Percentiles rank a stretch among this genome's conserved stretches.
Evolutionary conservation across 2,888 invertebrate genomes (phyloP).

Genomic region (Agriotes lineatus): DNA sequence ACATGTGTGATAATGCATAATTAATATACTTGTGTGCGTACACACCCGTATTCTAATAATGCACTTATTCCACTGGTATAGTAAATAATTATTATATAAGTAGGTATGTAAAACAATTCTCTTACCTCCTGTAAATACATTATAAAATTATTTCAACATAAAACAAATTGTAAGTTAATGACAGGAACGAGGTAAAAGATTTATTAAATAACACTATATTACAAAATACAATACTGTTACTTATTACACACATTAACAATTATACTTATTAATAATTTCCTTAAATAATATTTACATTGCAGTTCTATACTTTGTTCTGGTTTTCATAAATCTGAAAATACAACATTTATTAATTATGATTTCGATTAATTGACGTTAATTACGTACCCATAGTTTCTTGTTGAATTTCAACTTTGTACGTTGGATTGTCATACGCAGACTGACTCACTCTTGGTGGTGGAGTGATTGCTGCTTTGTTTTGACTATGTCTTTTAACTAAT

Average conservation of each 20-base stretch:
- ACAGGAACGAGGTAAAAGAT: no score
- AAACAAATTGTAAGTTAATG: no score
- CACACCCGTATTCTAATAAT: no score
- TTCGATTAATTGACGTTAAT: no score
- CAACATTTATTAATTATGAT: not conserved
- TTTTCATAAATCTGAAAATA: conserved; percentile 43
- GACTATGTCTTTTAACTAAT: conserved; percentile 78
- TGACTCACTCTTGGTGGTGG: conserved; percentile 82
- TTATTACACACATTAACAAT: conserved; percentile 40
- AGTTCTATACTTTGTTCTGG: conserved; percentile 29
- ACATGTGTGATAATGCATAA: no score
- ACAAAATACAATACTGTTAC: conserved; percentile 53
- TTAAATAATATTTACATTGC: conserved; percentile 45
- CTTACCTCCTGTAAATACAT: no score
- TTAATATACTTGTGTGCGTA: no score
- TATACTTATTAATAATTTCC: conserved; percentile 35
- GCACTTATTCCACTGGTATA: no score
- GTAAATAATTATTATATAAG: no score
- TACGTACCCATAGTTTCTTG: conserved; percentile 90
- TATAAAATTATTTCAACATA: no score
- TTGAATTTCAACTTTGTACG: conserved; percentile 93
- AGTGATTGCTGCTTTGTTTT: conserved; percentile 83
- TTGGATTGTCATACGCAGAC: conserved; percentile 93
- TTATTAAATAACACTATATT: conserved; percentile 48
- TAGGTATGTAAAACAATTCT: no score